A percentile compares a stretch with the other conserved stretches of the same genome.
Conservation (phyloP, 2,113 vertebrate genomes). For the Eolophus roseicapilla region DNA sequence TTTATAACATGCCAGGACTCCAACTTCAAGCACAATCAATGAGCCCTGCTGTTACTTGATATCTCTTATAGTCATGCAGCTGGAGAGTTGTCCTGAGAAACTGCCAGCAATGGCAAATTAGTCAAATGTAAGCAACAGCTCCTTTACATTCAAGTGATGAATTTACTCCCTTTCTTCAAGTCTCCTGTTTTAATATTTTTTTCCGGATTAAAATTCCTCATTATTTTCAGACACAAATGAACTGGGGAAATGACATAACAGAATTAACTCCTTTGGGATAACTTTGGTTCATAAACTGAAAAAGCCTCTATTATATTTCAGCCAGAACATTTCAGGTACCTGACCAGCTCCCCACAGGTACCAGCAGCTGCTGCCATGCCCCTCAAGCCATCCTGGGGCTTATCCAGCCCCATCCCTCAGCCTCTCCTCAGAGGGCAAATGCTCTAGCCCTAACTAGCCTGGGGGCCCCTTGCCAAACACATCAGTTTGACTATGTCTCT, state of each 20-base stretch:
- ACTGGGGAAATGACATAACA: not conserved
- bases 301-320: not conserved
- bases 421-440: not conserved
- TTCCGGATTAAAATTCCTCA: not conserved
- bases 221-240: not conserved
- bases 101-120: not conserved
- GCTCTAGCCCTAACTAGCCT: not conserved
- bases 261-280: not conserved
- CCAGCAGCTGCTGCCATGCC: rapidly evolving
- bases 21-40: rapidly evolving
- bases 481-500: not conserved
- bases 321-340: not conserved
- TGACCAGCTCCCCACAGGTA: not conserved
- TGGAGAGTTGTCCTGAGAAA: not conserved
- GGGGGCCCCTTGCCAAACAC: rapidly evolving
- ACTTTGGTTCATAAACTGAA: not conserved
- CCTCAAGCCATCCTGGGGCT: not conserved
- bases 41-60: not conserved
- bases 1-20: not conserved
- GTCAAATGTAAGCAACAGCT: not conserved
- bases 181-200: not conserved
- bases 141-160: not conserved
- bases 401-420: not conserved
- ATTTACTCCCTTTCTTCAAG: not conserved
- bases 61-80: rapidly evolving